Evolutionary conservation across 2,113 vertebrate genomes (phyloP).

Genomic region (Hoplias malabaricus): DNA sequence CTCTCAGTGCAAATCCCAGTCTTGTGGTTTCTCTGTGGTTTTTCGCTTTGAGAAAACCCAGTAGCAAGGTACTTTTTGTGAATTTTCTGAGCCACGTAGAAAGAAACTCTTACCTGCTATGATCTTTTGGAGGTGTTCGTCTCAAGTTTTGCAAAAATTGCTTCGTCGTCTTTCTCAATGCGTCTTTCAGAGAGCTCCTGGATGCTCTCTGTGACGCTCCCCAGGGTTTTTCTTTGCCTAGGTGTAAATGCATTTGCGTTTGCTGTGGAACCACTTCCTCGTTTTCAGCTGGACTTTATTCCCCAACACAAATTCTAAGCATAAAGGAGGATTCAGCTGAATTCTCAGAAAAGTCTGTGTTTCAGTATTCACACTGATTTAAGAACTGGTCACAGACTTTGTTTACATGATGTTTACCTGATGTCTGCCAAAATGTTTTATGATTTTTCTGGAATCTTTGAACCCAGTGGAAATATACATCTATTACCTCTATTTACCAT

Average conservation of each 20-base stretch:
- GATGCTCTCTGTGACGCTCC: not conserved
- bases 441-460: too few species aligned
- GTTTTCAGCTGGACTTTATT: not conserved
- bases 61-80: conserved; percentile 10
- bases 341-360: too few species aligned
- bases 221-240: not conserved
- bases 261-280: not conserved
- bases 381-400: too few species aligned
- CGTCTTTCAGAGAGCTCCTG: not conserved
- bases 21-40: conserved; percentile 17
- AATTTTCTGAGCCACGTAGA: conserved; percentile 1
- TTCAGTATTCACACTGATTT: too few species aligned
- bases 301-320: not conserved
- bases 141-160: not conserved
- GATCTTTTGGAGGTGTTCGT: not conserved
- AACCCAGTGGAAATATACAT: too few species aligned
- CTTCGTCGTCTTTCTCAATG: not conserved
- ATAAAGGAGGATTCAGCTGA: not conserved
- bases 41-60: conserved; percentile 19
- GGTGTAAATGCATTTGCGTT: not conserved
- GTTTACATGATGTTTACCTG: not conserved
- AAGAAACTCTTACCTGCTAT: not conserved
- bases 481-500: too few species aligned
- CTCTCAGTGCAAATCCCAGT: not conserved
- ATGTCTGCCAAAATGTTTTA: too few species aligned